phyloP scores from a whole-genome alignment of 2,888 invertebrate species.

The Podabrus alpinus region DNA sequence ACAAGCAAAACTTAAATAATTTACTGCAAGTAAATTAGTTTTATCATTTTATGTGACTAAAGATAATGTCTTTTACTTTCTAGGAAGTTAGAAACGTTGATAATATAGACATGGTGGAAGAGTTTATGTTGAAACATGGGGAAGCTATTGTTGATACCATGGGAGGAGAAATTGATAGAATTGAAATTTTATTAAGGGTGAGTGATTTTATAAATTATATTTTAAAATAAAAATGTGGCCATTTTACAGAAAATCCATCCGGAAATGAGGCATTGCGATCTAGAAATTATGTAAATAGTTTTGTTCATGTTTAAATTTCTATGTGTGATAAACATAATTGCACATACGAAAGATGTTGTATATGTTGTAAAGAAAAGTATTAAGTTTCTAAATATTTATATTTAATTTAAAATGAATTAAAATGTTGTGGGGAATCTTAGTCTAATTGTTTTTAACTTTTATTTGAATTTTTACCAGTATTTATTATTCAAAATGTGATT shows the following conservation, averaged over 20 bases:
- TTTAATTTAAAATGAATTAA: too few relatives aligned
- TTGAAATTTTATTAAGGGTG: slow-evolving; percentile 94
- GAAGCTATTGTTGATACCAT: slow-evolving; percentile 98
- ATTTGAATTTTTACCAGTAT: not conserved
- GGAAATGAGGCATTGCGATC: slow-evolving; percentile 91
- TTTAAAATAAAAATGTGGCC: slow-evolving; percentile 17
- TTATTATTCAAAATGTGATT: not conserved
- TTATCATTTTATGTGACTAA: not conserved
- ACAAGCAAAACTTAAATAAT: slow-evolving; percentile 83
- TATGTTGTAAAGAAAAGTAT: too few relatives aligned
- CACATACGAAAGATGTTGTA: too few relatives aligned
- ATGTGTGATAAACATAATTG: too few relatives aligned
- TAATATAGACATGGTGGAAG: slow-evolving; percentile 87
- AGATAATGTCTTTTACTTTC: slow-evolving; percentile 37
- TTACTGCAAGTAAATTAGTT: slow-evolving; percentile 70
- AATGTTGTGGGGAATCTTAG: too few relatives aligned
- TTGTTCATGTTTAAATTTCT: not conserved
- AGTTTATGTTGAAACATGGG: slow-evolving; percentile 92
- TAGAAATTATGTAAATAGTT: slow-evolving; percentile 81
- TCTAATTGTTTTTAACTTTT: too few relatives aligned
- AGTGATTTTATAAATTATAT: slow-evolving; percentile 33
- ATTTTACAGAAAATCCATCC: slow-evolving; percentile 86
- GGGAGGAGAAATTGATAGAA: slow-evolving; percentile 97
- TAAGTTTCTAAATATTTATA: too few relatives aligned
- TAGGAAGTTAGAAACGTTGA: slow-evolving; percentile 86